phyloP scores from a whole-genome alignment of 2,797 vertebrate genomes.

The Micropoecilia bifurca region DNA sequence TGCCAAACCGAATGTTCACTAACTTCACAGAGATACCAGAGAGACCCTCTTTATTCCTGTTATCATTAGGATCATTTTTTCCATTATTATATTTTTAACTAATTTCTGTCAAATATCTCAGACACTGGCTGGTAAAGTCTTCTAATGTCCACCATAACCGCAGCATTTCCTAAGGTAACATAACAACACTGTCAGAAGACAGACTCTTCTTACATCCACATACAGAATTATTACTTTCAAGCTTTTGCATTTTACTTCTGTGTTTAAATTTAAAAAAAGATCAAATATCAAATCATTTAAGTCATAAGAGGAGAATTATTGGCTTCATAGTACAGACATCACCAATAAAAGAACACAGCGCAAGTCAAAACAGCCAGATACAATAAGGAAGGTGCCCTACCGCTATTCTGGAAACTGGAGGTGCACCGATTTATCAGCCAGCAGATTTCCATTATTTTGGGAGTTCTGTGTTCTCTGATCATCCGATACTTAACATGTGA shows the following conservation, averaged over 20 bases:
- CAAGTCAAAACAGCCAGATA: not conserved
- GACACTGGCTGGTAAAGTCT: not conserved
- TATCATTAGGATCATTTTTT: not conserved
- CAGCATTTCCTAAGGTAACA: not conserved
- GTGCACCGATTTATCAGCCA: too few relatives aligned
- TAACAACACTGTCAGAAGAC: not conserved
- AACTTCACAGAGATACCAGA: not conserved
- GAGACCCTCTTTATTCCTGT: not conserved
- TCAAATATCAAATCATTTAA: not conserved
- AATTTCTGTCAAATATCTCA: not conserved
- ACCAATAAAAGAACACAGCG: not conserved
- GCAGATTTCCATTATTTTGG: too few relatives aligned
- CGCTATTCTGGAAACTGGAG: too few relatives aligned
- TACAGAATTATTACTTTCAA: not conserved
- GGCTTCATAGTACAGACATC: not conserved
- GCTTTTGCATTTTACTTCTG: not conserved
- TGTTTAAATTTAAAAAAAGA: not conserved
- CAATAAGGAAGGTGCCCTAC: not conserved
- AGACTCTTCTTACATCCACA: not conserved
- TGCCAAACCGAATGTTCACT: not conserved
- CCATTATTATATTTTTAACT: not conserved
- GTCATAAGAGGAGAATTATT: not conserved
- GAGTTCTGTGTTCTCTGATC: too few relatives aligned
- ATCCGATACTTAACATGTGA: too few relatives aligned
- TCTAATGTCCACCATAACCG: not conserved